Evolutionary conservation across 2,797 vertebrate species (phyloP).

Genomic region (Thunnus albacares): DNA sequence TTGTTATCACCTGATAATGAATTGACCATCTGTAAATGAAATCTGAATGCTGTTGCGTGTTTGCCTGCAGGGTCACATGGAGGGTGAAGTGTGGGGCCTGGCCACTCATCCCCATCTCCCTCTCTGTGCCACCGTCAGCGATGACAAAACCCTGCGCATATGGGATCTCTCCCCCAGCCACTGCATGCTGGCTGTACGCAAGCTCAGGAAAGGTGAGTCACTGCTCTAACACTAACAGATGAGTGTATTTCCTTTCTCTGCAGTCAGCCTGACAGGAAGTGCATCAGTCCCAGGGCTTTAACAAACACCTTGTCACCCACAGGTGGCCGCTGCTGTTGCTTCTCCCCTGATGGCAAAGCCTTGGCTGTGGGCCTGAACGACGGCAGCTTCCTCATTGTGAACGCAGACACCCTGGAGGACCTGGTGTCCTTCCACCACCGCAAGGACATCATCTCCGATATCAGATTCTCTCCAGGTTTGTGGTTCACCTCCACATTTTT

Average conservation of each 20-base stretch:
- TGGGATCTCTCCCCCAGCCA: slow-evolving; percentile 99
- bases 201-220: slow-evolving; percentile 97
- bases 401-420: slow-evolving; percentile 98
- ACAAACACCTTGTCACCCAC: slow-evolving; percentile 50
- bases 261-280: slow-evolving; percentile 27
- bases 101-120: slow-evolving; percentile 98
- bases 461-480: slow-evolving; percentile 97
- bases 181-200: slow-evolving; percentile 99
- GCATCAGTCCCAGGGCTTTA: slow-evolving; percentile 31
- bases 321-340: slow-evolving; percentile 98
- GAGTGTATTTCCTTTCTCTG: slow-evolving; percentile 11
- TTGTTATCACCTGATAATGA: not conserved
- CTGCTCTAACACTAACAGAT: slow-evolving; percentile 15
- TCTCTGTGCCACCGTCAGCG: slow-evolving; percentile 98
- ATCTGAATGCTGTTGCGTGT: slow-evolving; percentile 33
- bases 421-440: slow-evolving; percentile 98
- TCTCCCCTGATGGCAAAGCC: slow-evolving; percentile 98
- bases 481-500: slow-evolving; percentile 31
- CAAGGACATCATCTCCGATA: slow-evolving; percentile 97
- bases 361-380: slow-evolving; percentile 97
- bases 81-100: slow-evolving; percentile 98
- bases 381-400: slow-evolving; percentile 97
- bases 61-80: slow-evolving; percentile 95
- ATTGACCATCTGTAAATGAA: not conserved
- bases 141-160: slow-evolving; percentile 98